These are phyloP conservation scores for Bombus confusus DNA, from an alignment of 1,140 invertebrate genomes.

Conservation along the genomic window DNA sequence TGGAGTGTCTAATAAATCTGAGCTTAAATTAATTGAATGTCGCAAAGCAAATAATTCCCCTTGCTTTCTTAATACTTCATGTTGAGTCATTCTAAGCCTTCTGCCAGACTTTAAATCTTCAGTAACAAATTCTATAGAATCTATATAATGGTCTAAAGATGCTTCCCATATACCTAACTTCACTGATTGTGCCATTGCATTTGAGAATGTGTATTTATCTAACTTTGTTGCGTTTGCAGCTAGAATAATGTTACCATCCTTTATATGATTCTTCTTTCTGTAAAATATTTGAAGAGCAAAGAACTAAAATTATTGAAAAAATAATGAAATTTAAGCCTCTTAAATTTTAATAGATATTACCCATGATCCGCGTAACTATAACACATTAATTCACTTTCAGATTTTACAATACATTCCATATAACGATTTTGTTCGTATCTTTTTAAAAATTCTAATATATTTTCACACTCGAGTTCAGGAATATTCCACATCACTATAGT, in stretches of 20 bases:
- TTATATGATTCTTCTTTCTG: slow-evolving; percentile 80
- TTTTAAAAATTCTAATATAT: slow-evolving; percentile 89
- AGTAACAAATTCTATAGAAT: slow-evolving; percentile 91
- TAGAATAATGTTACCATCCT: slow-evolving; percentile 83
- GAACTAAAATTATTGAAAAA: slow-evolving; percentile 17
- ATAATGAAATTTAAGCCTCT: slow-evolving; percentile 50
- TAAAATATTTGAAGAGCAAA: slow-evolving; percentile 27
- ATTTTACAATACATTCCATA: slow-evolving; percentile 85
- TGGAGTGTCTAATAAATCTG: slow-evolving; percentile 95
- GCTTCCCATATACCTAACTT: slow-evolving; percentile 97
- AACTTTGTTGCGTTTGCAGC: slow-evolving; percentile 80
- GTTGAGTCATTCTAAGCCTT: slow-evolving; percentile 86
- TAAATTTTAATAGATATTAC: slow-evolving; percentile 75
- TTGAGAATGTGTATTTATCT: slow-evolving; percentile 93
- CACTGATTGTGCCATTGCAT: slow-evolving; percentile 95
- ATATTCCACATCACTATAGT: slow-evolving; percentile 97
- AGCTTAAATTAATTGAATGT: slow-evolving; percentile 95
- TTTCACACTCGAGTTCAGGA: slow-evolving; percentile 90
- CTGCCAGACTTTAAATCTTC: slow-evolving; percentile 90
- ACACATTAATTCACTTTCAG: slow-evolving; percentile 92
- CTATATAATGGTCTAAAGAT: slow-evolving; percentile 90
- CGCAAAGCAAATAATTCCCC: slow-evolving; percentile 95
- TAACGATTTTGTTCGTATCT: slow-evolving; percentile 87
- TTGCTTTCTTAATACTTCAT: slow-evolving; percentile 92
- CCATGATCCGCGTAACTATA: slow-evolving; percentile 86